Evolutionary conservation across 2,888 invertebrate species (phyloP), one percentile per base, ranked within the genome.

Genomic region (Acleris cristana): DNA sequence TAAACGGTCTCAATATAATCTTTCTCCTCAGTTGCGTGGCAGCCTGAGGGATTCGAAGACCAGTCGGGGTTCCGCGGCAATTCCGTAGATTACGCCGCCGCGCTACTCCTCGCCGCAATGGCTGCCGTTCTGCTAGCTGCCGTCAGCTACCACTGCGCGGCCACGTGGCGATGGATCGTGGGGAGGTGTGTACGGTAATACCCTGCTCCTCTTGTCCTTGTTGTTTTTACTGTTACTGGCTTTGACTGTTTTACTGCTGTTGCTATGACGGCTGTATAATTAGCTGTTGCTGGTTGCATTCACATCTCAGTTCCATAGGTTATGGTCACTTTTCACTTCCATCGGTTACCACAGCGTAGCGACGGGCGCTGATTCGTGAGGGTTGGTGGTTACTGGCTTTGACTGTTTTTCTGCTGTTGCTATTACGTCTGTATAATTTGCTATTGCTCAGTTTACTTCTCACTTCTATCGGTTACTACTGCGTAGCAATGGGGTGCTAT

Each of bases 111-210:
- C 54, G 93, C 94, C 64, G 93, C 93, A 23, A 95, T 95, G 95
- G 95, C 95, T 49, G 92, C 95, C 30, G 95, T 95, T 34, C 84
- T 96, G 65, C 86, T 96, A 72, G 96, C 95, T 16, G 95, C 95
- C 21, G 95, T 96, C 34, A 95, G 95, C 73, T 95, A 95, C 85
- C 96, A 96, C 75, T 96, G 96, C 77, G 95, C 95, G 55, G 95
- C 95, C 4, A 95, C 95, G 0, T 96, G 96, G 96, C 92, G 94
- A 65, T 96, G 95, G 95, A 87, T 96, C 34, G 87, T 94, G 83
- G 94, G 94, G 76, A 93, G 94, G 89, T 93, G 79, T 52, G 77
- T 65, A 23, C 57, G 59, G 70, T 23, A 63, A 61, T 69, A 49
- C 48, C 63, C 58, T 40, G 45, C 62, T 62, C 49, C 61, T 57